phyloP scores from a whole-genome alignment of 2,113 vertebrate genomes.

The Urocynchramus pylzowi region DNA sequence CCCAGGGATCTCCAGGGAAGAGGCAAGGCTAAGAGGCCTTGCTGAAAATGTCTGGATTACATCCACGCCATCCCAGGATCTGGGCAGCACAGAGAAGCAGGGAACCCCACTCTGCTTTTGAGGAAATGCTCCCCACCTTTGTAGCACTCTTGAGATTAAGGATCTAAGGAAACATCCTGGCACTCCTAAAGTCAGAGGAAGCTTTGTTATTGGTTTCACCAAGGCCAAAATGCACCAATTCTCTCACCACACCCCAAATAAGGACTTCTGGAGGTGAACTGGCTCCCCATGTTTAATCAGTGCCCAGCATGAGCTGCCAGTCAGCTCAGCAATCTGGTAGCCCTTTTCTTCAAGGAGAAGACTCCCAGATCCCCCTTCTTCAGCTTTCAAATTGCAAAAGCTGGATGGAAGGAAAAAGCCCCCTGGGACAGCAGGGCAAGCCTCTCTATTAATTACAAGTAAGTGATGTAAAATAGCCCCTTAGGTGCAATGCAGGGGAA shows the following conservation, averaged over 20 bases:
- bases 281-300: background rate
- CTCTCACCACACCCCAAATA: background rate
- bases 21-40: background rate
- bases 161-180: background rate
- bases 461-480: slow-evolving; percentile 48
- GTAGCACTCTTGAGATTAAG: background rate
- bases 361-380: background rate
- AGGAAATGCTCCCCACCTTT: background rate
- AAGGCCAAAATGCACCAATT: background rate
- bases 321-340: background rate
- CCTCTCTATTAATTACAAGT: slow-evolving; percentile 52
- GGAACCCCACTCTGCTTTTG: background rate
- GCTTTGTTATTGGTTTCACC: background rate
- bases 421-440: background rate
- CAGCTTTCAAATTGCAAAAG: background rate
- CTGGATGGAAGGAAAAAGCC: background rate
- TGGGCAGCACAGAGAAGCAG: background rate
- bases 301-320: background rate
- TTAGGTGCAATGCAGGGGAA: slow-evolving; percentile 42
- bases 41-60: background rate
- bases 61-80: background rate
- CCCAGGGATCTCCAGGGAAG: background rate
- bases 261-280: background rate
- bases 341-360: background rate
- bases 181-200: background rate